Conservation (phyloP, 1,140 invertebrate genomes). For the Dolichoris vasculosae region DNA sequence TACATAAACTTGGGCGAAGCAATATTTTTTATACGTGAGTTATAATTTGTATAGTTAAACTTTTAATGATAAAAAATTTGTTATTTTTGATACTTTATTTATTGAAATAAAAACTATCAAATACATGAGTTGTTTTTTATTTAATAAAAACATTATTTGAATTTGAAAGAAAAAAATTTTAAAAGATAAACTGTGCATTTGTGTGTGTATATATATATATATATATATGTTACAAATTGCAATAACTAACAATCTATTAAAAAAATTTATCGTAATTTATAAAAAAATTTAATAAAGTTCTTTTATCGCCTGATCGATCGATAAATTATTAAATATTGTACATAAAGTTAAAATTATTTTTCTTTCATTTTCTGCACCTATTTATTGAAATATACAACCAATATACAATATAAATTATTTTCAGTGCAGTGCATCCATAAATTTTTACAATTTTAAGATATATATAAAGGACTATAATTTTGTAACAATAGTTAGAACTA, state of each 20-base stretch:
- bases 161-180: too few relatives aligned
- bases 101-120: neutral
- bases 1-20: neutral
- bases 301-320: too few relatives aligned
- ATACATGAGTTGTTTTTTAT: neutral
- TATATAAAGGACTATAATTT: neutral
- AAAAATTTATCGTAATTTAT: too few relatives aligned
- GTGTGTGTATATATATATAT: too few relatives aligned
- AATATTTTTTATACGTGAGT: neutral
- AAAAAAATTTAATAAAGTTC: too few relatives aligned
- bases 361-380: neutral
- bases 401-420: conserved; percentile 20
- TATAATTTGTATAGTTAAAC: neutral
- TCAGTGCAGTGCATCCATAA: conserved; percentile 23
- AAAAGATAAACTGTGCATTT: too few relatives aligned
- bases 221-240: too few relatives aligned
- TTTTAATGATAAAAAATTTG: neutral
- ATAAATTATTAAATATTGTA: neutral
- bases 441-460: conserved; percentile 10
- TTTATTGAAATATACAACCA: conserved; percentile 49
- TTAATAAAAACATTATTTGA: too few relatives aligned
- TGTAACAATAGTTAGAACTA: neutral
- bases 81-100: conserved; percentile 18
- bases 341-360: neutral
- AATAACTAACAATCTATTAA: too few relatives aligned